A percentile compares a stretch with the other conserved stretches of the same genome.
Evolutionary conservation across 1,140 invertebrate species (phyloP).

Genomic region (Augochlora pura): DNA sequence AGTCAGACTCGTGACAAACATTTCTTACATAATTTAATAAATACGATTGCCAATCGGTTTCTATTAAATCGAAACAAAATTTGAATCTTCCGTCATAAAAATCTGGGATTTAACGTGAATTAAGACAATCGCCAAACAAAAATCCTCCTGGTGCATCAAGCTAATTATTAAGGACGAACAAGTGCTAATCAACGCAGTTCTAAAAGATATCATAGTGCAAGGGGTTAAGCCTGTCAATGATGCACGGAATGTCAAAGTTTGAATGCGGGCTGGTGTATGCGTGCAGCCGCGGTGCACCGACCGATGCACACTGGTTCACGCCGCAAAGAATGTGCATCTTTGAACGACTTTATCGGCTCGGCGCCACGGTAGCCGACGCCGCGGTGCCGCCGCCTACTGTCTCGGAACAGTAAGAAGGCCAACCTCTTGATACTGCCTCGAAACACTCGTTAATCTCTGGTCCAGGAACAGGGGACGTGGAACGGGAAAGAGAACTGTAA

Average conservation of each 20-base stretch:
- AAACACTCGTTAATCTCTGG: conserved; percentile 57
- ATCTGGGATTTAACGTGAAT: too few relatives aligned
- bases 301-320: conserved; percentile 7
- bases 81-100: too few relatives aligned
- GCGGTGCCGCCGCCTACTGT: conserved; percentile 35
- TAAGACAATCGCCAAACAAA: too few relatives aligned
- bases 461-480: conserved; percentile 4
- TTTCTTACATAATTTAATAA: too few relatives aligned
- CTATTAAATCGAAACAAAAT: too few relatives aligned
- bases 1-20: too few relatives aligned
- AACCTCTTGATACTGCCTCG: conserved; percentile 35
- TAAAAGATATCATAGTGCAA: too few relatives aligned
- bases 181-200: too few relatives aligned
- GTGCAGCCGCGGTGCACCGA: too few relatives aligned
- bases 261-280: not conserved
- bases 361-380: conserved; percentile 35
- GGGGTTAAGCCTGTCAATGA: not conserved
- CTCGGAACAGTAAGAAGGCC: conserved; percentile 9
- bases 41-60: too few relatives aligned
- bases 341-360: conserved; percentile 45
- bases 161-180: too few relatives aligned
- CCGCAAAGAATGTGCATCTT: conserved; percentile 30
- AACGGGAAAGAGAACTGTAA: conserved; percentile 10
- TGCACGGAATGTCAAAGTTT: not conserved
- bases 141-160: too few relatives aligned